Percentiles rank a stretch among this genome's conserved stretches.
These are phyloP conservation scores for Macrotis lagotis DNA, from an alignment of 2,113 vertebrate species.

Conservation along the genomic window DNA sequence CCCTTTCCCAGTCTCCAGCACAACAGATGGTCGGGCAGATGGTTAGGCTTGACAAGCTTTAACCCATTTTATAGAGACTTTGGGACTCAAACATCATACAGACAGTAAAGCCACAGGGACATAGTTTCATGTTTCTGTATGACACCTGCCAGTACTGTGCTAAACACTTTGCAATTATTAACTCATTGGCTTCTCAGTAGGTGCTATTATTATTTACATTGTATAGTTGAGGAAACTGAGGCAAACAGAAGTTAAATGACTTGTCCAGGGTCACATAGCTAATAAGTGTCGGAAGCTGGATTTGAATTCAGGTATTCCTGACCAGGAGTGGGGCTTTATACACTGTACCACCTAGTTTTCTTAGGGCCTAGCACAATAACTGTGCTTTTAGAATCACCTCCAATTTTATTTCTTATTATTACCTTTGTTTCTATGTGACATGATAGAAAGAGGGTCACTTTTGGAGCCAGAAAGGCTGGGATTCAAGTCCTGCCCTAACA, in stretches of 20 bases:
- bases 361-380: background rate
- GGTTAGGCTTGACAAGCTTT: background rate
- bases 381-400: background rate
- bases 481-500: background rate
- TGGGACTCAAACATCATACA: background rate
- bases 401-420: background rate
- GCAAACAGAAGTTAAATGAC: background rate
- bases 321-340: background rate
- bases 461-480: background rate
- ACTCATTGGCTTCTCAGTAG: background rate
- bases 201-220: background rate
- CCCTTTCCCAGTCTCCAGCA: background rate
- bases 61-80: background rate
- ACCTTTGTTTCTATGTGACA: background rate
- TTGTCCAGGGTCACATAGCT: background rate
- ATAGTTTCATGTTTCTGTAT: background rate
- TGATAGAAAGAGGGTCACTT: background rate
- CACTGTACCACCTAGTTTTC: background rate
- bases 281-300: background rate
- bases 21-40: background rate
- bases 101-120: background rate
- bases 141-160: background rate
- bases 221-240: background rate
- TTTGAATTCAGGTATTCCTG: background rate
- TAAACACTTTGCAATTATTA: background rate